Conservation (phyloP, 1,140 invertebrate genomes). For the Sarcophaga peregrina region DNA sequence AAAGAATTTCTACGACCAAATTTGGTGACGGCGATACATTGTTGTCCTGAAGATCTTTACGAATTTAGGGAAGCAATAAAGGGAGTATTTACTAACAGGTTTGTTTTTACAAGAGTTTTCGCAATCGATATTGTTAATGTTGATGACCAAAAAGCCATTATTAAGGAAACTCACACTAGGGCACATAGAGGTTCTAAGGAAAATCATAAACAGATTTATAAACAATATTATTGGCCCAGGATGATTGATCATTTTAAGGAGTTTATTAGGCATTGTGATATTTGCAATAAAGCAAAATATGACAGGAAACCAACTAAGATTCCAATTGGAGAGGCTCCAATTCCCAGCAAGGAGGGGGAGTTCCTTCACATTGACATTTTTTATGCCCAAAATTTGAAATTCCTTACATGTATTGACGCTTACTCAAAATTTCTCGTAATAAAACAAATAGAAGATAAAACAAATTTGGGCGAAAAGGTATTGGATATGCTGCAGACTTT, state of each 20-base stretch:
- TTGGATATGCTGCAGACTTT: slow-evolving; percentile 36
- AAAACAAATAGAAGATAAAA: slow-evolving; percentile 47
- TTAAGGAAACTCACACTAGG: slow-evolving; percentile 45
- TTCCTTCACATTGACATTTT: too few species aligned
- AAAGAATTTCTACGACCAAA: slow-evolving; percentile 11
- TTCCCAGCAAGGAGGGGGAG: slow-evolving; percentile 21
- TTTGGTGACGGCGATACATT: slow-evolving; percentile 23
- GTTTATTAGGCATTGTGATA: slow-evolving; percentile 43
- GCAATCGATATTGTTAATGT: slow-evolving; percentile 27
- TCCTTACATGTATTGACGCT: slow-evolving; percentile 8
- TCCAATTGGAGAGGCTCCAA: background rate
- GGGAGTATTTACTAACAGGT: slow-evolving; percentile 19
- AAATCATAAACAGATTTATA: slow-evolving; percentile 38
- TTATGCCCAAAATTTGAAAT: too few species aligned
- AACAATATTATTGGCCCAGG: slow-evolving; percentile 43
- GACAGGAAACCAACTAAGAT: background rate
- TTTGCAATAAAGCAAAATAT: slow-evolving; percentile 30
- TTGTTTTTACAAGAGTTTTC: background rate
- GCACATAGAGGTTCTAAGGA: slow-evolving; percentile 43
- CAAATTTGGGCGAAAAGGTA: slow-evolving; percentile 43
- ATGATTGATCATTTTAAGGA: slow-evolving; percentile 43
- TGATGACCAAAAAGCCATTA: slow-evolving; percentile 33
- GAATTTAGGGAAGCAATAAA: slow-evolving; percentile 16
- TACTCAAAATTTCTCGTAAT: slow-evolving; percentile 45
- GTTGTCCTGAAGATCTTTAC: slow-evolving; percentile 34